Percentiles rank a stretch among this genome's conserved stretches.
phyloP scores from a whole-genome alignment of 2,113 vertebrate genomes.

The Elachura formosa region DNA sequence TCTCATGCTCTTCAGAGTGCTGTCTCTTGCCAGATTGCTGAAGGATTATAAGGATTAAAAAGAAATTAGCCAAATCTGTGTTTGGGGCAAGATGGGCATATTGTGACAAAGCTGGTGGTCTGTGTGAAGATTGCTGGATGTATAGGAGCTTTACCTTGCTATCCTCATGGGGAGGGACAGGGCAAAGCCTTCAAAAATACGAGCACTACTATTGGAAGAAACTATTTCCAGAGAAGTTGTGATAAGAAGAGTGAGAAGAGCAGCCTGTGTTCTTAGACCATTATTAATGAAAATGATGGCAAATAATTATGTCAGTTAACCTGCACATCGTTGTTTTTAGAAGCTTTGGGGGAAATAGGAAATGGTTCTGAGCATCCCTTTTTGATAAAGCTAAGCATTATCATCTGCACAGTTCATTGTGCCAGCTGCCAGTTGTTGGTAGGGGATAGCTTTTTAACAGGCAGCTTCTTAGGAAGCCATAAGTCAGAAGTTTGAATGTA shows the following conservation, averaged over 20 bases:
- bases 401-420: neutral
- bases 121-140: neutral
- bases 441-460: neutral
- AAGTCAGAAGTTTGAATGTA: neutral
- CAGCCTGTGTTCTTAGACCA: neutral
- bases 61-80: neutral
- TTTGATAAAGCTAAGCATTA: neutral
- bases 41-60: neutral
- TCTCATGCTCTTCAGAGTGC: neutral
- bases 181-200: no score
- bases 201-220: neutral
- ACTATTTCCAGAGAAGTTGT: neutral
- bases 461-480: neutral
- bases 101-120: fast-evolving
- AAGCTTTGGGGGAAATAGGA: neutral
- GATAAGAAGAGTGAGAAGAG: neutral
- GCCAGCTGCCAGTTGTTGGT: neutral
- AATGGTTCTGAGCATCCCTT: neutral
- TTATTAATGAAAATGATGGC: neutral
- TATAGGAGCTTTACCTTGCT: neutral
- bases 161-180: neutral
- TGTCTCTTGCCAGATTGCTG: neutral
- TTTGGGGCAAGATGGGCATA: neutral
- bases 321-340: neutral
- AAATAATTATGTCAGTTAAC: neutral